Evolutionary conservation across 2,113 vertebrate genomes (phyloP), one percentile per base, ranked within the genome.

Genomic region (Bagarius yarrelli): DNA sequence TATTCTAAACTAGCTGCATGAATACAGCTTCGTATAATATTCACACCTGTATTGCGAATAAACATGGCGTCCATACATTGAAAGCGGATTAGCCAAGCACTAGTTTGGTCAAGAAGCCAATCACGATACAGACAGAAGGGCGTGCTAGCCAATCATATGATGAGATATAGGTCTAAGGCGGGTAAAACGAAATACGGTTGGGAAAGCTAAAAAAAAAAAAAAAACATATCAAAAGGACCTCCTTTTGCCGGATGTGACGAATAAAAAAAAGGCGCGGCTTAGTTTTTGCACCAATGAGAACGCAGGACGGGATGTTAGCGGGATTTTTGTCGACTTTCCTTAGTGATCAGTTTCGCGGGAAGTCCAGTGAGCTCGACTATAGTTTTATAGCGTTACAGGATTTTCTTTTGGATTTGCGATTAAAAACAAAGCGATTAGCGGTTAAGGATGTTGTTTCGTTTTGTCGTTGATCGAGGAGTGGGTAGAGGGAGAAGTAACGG

Each of bases 331-430:
- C 60, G 80, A 71, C 19, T 79, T 18, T 8, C 2, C 40, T 18
- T 19, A 53, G 8, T 50, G 1, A 23, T 56, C 72, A 76, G 83
- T 92, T 77, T 92, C 92, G 93, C 93, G 93, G 91, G 92, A 94
- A 93, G 61, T 57, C 0, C 19, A 15, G 19, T 59, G 11, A 30
- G 32, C 34, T 30, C 32, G 52, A 12, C 6, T 56, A 8, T 27
- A 30, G 11, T 1, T 56, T 57, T 27, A 19, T 21, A 55, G 27
- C 3, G 50, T 19, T 36, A 44, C 15, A 18, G 15, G 14, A 18
- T 63, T 60, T 11, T 40, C 18, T 52, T 57, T 67, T 23, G n/a
- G n/a, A n/a, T n/a, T n/a, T n/a, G n/a, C 50, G 11, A 57, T n/a
- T 60, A 21, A 19, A 64, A 32, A 6, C 1, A 9, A 21, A 0